These are phyloP conservation scores for Eugnorisma glareosa DNA, from an alignment of 2,888 invertebrate species.

Conservation along the genomic window DNA sequence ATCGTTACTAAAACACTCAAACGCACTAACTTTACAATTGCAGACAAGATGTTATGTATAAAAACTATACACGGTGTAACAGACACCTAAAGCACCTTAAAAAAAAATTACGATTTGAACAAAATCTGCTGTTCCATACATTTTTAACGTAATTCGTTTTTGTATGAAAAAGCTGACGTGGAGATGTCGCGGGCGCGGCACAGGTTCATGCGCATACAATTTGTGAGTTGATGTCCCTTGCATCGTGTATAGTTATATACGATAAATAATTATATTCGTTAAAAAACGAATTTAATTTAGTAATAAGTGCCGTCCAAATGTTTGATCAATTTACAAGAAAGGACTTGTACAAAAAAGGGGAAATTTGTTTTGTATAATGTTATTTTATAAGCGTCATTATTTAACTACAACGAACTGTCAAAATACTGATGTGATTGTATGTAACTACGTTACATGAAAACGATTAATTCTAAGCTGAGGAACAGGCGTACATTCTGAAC, in stretches of 20 bases:
- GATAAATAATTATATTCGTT: neutral
- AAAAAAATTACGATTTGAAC: neutral
- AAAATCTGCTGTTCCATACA: neutral
- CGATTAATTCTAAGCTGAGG: constrained; percentile 11
- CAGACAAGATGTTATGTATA: neutral
- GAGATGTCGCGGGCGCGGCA: neutral
- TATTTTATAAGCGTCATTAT: constrained; percentile 10
- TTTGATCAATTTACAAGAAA: neutral
- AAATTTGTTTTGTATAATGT: too few relatives aligned
- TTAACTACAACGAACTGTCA: constrained; percentile 6
- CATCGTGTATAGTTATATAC: neutral
- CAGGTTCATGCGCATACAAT: neutral
- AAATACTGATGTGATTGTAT: constrained; percentile 21
- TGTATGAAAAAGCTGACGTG: too few relatives aligned
- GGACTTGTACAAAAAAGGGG: neutral
- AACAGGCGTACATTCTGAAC: constrained; percentile 16
- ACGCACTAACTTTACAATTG: neutral
- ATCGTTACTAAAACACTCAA: neutral
- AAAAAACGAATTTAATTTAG: neutral
- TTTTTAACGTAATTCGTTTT: neutral
- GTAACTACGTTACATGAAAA: constrained; percentile 21
- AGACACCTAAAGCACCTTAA: neutral
- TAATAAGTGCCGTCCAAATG: neutral
- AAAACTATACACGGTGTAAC: neutral
- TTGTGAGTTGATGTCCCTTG: neutral